Evolutionary conservation across 1,140 invertebrate species (phyloP), one percentile per base, ranked within the genome.

Genomic region (Hormaphis cornu): DNA sequence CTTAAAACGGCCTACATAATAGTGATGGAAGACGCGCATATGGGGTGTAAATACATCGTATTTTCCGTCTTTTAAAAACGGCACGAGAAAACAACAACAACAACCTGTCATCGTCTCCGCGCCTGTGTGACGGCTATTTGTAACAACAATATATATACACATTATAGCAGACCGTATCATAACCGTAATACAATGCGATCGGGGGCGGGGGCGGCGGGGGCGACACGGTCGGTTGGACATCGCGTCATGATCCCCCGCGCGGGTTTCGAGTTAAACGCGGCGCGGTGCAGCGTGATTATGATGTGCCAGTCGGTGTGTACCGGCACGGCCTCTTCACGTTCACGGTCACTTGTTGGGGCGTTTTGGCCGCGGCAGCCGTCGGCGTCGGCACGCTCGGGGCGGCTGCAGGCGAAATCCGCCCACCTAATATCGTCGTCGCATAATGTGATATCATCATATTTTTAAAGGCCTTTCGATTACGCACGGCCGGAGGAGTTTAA

Each of bases 271-370:
- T 66, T 66, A 66, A 66, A 66, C 61, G 44, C 61, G 44, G 61
- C 28, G 26, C n/a, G n/a, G n/a, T n/a, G n/a, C n/a, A n/a, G n/a
- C n/a, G n/a, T n/a, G n/a, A n/a, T n/a, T n/a, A n/a, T 66, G 61
- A 50, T 66, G 61, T 66, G 52, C 9, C 1, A 2, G 28, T 14
- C 20, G 12, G 58, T 26, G 22, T 8, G 35, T 26, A 24, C 12
- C 16, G 3, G 12, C 22, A 46, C 44, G n/a, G 61, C 18, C 28
- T n/a, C n/a, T 30, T 66, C 61, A 50, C 50, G 61, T 66, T 66
- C 61, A 66, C 61, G 61, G 61, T 66, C 61, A 66, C 61, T 66
- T 66, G 61, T 66, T 66, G 44, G 61, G 61, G 61, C 61, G 61
- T 48, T 61, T 54, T 46, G 40, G 58, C 24, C 24, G 58, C 58